These are phyloP conservation scores for Phocoena sinus DNA, from an alignment of 2,113 vertebrate species.

Conservation along the genomic window DNA sequence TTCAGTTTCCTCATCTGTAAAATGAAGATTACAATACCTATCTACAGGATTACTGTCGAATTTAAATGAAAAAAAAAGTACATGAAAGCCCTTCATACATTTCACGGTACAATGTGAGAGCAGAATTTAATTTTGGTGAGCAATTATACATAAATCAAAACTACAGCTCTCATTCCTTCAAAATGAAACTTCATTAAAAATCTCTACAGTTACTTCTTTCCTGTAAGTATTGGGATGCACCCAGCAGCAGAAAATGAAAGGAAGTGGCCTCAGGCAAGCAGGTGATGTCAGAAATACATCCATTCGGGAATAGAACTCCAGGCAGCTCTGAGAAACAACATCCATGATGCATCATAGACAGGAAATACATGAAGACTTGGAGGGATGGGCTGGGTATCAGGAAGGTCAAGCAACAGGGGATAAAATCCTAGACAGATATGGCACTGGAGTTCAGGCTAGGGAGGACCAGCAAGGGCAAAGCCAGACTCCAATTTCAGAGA, in stretches of 20 bases:
- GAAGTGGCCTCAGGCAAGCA: neutral
- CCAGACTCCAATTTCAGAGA: neutral
- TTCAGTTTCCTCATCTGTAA: slow-evolving; percentile 17
- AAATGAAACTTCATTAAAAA: neutral
- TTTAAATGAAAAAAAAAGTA: neutral
- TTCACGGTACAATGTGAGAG: neutral
- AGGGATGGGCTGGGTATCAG: neutral
- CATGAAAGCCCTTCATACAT: neutral
- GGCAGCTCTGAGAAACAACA: neutral
- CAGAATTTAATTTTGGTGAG: neutral
- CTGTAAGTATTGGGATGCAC: neutral
- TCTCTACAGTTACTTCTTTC: neutral
- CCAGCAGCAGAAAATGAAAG: neutral
- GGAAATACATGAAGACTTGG: neutral
- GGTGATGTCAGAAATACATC: neutral
- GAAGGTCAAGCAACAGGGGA: neutral
- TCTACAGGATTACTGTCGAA: neutral
- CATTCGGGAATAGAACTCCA: neutral
- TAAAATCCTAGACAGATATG: neutral
- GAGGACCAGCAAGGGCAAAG: neutral
- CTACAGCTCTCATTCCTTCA: neutral
- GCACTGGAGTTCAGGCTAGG: neutral
- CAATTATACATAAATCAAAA: neutral
- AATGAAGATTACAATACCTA: neutral
- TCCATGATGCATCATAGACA: neutral